Evolutionary conservation across 2,797 vertebrate species (phyloP).

Genomic region (Centropyge bicolor): DNA sequence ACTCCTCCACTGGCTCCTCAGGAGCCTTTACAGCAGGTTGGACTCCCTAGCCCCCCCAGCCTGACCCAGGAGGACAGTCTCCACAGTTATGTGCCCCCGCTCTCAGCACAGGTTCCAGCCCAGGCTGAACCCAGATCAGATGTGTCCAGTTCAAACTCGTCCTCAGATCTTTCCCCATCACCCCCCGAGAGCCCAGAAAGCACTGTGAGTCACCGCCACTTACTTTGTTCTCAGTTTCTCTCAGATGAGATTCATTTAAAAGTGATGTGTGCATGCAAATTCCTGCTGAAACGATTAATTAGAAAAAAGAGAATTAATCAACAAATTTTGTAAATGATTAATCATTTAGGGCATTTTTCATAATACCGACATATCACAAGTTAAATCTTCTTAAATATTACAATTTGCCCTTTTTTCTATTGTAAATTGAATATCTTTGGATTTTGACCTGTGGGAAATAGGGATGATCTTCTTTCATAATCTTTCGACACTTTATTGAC

Average conservation of each 20-base stretch:
- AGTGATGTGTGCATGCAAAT: not conserved
- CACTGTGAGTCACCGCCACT: slow-evolving; percentile 77
- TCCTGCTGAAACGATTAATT: not conserved
- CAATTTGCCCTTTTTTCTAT: not conserved
- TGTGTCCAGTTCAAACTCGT: slow-evolving; percentile 64
- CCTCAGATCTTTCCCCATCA: slow-evolving; percentile 76
- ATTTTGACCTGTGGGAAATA: not conserved
- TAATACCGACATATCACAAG: not conserved
- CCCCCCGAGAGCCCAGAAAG: slow-evolving; percentile 79
- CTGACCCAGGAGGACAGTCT: slow-evolving; percentile 41
- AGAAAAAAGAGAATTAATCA: not conserved
- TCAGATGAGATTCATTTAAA: not conserved
- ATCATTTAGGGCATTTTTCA: not conserved
- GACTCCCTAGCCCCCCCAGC: slow-evolving; percentile 24
- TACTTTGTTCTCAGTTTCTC: not conserved
- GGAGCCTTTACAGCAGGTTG: slow-evolving; percentile 49
- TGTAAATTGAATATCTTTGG: slow-evolving; percentile 4
- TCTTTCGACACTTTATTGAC: not conserved
- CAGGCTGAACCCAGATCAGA: slow-evolving; percentile 45
- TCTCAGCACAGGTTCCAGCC: slow-evolving; percentile 41
- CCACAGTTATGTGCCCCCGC: slow-evolving; percentile 39
- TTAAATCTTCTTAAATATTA: not conserved
- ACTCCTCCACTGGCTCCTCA: slow-evolving; percentile 49
- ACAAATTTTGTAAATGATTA: not conserved
- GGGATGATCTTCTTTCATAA: not conserved